Base-by-base conservation (phyloP, 1,140 invertebrate species). In the Procambarus virginalis region DNA sequence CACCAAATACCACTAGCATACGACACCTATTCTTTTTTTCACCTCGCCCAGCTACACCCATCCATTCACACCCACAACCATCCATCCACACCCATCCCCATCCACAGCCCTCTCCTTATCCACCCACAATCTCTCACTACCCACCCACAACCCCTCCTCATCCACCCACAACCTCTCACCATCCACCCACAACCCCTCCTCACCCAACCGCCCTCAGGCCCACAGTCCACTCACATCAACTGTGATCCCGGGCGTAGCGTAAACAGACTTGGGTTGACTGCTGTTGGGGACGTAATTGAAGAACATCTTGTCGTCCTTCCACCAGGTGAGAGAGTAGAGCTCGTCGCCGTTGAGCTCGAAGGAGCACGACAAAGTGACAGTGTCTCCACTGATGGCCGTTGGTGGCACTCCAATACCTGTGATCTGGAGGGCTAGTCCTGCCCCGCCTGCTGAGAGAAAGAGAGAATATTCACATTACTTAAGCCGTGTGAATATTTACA, bases 351-450 rank as follows among this genome's bases (percentile, higher is more conserved):
- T 94, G 77, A 93, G 93, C 75, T 95, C 94, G 92, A 95, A 95
- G 34, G 94, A 93, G 92, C 95, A 96, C 93, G 95, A 95, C 92
- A 97, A 95, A 87, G 76, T 77, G 17, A 92, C 92, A 51, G 81
- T 91, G 55, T 92, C 86, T 46, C 93, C 93, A 64, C 90, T 91
- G 73, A 84, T 79, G 34, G 89, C 91, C 3, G 81, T 84, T 45
- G 75, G 70, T 8, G 92, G 91, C 8, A 91, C 91, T 2, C 68
- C 22, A 2, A 91, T 60, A 14, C 82, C 64, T 10, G 83, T 84
- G 60, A 91, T 89, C 82, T 88, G 86, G 12, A 91, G 68, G 6
- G 68, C 22, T 22, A 34, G 10, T 10, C n/a, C 68, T 22, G n/a
- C 68, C 80, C 14, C 85, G 46, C 68, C 60, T 49, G 22, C 48